Evolutionary conservation across 2,888 invertebrate genomes (phyloP), one percentile per base, ranked within the genome.

Genomic region (Troides oblongomaculatus): DNA sequence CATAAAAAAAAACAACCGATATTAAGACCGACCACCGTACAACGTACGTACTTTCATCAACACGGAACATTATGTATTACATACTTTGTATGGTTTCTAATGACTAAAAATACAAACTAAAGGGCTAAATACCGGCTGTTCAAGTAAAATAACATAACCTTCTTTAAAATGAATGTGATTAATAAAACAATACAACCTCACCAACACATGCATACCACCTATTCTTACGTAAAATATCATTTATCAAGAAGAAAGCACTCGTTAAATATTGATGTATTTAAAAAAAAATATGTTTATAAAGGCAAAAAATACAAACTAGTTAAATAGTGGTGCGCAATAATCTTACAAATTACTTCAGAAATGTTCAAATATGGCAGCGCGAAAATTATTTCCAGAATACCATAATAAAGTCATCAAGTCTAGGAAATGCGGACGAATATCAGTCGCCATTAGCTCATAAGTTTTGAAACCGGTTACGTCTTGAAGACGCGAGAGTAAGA

Each of bases 1-100:
- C 66, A 46, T 46, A 73, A 66, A 74, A 66, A 73, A 61, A n/a
- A 36, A 23, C 57, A 58, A 58, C 23, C 57, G 57, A 58, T 23
- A 58, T 58, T 58, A 25, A 53, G 14, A 12, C 46, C 46, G 14
- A 46, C 3, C 46, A 46, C 46, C 46, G 14, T 46, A 4, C 46
- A 46, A 46, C 46, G 14, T 46, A 14, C 14, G 46, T 46, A 46
- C 46, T 18, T 6, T n/a, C n/a, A 53, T n/a, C 18, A 53, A n/a
- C 14, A 46, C 14, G 46, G 14, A 46, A 2, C 46, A n/a, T 53
- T 8, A 53, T n/a, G 18, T 53, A 8, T 18, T 12, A 53, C 18
- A n/a, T n/a, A 53, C 50, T 17, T 12, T 17, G 53, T n/a, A n/a
- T 53, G n/a, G 0, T 53, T n/a, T 7, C 6, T n/a, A 6, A 53